phyloP scores from a whole-genome alignment of 2,797 vertebrate species.

The Tangara arthus region DNA sequence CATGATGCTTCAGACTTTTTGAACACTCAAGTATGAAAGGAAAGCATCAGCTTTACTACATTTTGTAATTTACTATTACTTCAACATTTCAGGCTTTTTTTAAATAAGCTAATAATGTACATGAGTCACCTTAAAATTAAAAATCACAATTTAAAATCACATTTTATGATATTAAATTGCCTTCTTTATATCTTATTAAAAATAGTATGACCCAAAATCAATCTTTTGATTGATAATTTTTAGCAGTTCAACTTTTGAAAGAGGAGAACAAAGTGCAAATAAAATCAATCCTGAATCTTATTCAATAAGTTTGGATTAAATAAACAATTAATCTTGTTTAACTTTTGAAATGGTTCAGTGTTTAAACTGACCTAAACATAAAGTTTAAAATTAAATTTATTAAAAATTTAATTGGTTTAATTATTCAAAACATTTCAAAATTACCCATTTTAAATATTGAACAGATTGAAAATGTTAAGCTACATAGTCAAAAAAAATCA shows the following conservation, averaged over 20 bases:
- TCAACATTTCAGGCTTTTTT: slow-evolving; percentile 29
- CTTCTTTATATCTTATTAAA: slow-evolving; percentile 48
- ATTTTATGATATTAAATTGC: slow-evolving; percentile 55
- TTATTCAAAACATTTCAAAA: slow-evolving; percentile 55
- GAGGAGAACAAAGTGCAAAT: neutral
- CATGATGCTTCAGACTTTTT: slow-evolving; percentile 29
- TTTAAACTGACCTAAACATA: slow-evolving; percentile 53
- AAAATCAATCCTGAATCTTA: slow-evolving; percentile 10
- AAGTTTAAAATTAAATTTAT: slow-evolving; percentile 50
- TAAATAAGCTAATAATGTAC: slow-evolving; percentile 36
- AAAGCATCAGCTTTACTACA: slow-evolving; percentile 13
- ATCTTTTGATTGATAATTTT: slow-evolving; percentile 55
- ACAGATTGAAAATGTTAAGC: slow-evolving; percentile 15
- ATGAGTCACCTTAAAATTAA: slow-evolving; percentile 4
- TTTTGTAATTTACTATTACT: slow-evolving; percentile 56
- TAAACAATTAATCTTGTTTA: slow-evolving; percentile 24
- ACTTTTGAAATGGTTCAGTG: slow-evolving; percentile 27
- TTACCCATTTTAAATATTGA: slow-evolving; percentile 20
- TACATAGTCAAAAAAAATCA: neutral
- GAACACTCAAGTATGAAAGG: slow-evolving; percentile 9
- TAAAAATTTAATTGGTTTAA: slow-evolving; percentile 55
- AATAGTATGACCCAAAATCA: slow-evolving; percentile 22
- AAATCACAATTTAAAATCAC: slow-evolving; percentile 15
- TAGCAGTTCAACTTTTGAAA: slow-evolving; percentile 19
- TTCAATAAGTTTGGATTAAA: slow-evolving; percentile 18